phyloP scores from a whole-genome alignment of 2,113 vertebrate species.

The Maccullochella peelii region DNA sequence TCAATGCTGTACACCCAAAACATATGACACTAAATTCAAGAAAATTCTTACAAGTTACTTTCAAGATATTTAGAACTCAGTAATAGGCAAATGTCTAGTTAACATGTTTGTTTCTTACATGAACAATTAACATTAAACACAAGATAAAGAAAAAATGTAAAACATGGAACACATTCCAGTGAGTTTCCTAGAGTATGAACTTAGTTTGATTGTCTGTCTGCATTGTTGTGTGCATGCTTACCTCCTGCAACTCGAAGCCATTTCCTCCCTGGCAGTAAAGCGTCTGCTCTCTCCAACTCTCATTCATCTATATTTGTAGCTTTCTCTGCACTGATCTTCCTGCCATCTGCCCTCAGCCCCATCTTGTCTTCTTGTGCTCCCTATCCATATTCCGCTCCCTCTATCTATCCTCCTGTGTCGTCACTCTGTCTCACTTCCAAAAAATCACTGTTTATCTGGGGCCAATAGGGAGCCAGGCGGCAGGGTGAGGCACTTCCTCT shows the following conservation, averaged over 20 bases:
- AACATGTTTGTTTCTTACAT: neutral
- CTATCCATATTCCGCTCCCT: conserved; percentile 23
- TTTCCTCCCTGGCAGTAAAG: conserved; percentile 40
- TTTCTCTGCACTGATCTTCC: neutral
- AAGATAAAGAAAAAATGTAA: neutral
- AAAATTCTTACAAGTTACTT: neutral
- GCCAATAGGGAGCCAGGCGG: conserved; percentile 76
- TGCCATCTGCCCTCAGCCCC: conserved; percentile 3
- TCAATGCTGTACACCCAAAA: neutral
- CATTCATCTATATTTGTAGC: neutral
- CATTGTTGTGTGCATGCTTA: conserved; percentile 28
- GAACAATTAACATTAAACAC: neutral
- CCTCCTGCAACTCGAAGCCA: conserved; percentile 42
- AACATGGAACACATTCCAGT: neutral
- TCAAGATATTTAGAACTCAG: neutral
- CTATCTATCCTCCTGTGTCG: conserved; percentile 65
- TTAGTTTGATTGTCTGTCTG: neutral
- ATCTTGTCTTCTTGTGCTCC: conserved; percentile 18
- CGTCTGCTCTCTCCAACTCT: conserved; percentile 20
- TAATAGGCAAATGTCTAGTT: neutral
- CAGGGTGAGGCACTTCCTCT: conserved; percentile 87
- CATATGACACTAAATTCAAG: neutral
- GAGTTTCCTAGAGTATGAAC: neutral
- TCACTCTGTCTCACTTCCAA: conserved; percentile 23
- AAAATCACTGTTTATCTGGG: conserved; percentile 74